Percentiles rank a stretch among this genome's conserved stretches.
Conservation (phyloP, 2,797 vertebrate species). For the Lepus oiostolus region DNA sequence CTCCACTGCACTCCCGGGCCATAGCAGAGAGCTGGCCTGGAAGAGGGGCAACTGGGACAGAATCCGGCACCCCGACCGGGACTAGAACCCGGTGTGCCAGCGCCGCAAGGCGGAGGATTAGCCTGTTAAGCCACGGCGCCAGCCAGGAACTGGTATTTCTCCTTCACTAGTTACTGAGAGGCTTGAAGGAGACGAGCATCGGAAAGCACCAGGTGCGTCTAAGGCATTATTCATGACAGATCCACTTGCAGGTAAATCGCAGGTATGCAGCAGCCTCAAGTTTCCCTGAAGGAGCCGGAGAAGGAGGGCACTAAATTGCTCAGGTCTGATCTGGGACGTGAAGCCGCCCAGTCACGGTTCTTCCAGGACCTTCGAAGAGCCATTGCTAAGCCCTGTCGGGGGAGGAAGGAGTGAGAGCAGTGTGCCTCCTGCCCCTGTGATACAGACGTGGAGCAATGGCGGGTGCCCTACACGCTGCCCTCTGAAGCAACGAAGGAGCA, state of each 20-base stretch:
- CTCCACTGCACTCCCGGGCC: too few species aligned
- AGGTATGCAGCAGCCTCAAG: too few species aligned
- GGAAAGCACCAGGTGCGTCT: background rate
- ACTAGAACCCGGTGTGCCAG: too few species aligned
- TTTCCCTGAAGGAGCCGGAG: background rate
- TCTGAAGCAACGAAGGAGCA: background rate
- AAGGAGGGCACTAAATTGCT: background rate
- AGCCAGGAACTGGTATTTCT: background rate
- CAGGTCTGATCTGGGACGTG: background rate
- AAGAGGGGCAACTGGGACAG: too few species aligned
- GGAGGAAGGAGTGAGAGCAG: background rate
- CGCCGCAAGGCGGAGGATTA: too few species aligned
- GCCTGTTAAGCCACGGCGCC: too few species aligned
- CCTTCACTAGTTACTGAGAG: background rate
- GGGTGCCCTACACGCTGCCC: background rate
- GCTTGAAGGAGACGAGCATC: background rate
- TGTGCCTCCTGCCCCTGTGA: background rate
- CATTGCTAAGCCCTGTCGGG: background rate
- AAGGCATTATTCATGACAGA: background rate
- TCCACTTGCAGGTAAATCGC: background rate
- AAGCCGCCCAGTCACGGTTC: background rate
- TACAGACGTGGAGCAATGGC: background rate
- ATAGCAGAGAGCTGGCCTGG: too few species aligned
- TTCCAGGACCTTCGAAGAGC: background rate
- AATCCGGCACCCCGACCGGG: too few species aligned